These are phyloP conservation scores for Cataglyphis livida DNA, from an alignment of 2,888 invertebrate genomes.

Conservation along the genomic window DNA sequence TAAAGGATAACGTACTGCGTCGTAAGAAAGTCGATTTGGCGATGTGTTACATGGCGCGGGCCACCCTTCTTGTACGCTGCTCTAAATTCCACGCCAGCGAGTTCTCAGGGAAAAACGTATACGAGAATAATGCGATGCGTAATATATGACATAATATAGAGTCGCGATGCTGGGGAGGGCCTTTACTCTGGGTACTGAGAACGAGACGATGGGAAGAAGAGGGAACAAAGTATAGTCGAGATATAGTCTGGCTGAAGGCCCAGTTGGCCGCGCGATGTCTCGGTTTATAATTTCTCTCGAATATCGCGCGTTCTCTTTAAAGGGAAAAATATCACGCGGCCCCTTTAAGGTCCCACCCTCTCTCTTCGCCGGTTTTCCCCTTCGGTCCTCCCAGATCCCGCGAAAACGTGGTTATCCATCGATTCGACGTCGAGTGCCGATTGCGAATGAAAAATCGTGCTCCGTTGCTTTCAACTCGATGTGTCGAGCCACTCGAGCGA, in stretches of 20 bases:
- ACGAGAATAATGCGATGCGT: slow-evolving; percentile 76
- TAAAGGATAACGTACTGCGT: slow-evolving; percentile 74
- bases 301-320: slow-evolving; percentile 76
- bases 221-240: slow-evolving; percentile 34
- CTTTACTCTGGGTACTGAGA: background rate
- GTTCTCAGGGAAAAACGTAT: slow-evolving; percentile 68
- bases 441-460: slow-evolving; percentile 69
- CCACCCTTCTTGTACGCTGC: slow-evolving; percentile 52
- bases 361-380: slow-evolving; percentile 10
- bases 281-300: slow-evolving; percentile 69
- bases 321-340: slow-evolving; percentile 63
- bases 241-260: slow-evolving; percentile 72
- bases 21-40: slow-evolving; percentile 80
- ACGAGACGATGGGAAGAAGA: slow-evolving; percentile 24
- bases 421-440: slow-evolving; percentile 63
- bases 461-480: slow-evolving; percentile 62
- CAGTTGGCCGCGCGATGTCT: slow-evolving; percentile 70
- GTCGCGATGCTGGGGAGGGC: slow-evolving; percentile 32
- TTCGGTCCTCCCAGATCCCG: slow-evolving; percentile 30
- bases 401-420: slow-evolving; percentile 68
- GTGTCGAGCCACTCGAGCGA: slow-evolving; percentile 56
- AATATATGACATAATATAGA: slow-evolving; percentile 74
- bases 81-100: slow-evolving; percentile 70
- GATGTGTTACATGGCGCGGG: slow-evolving; percentile 73
- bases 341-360: slow-evolving; percentile 71